Base-by-base conservation (phyloP, 2,797 vertebrate genomes). In the Xiphorhynchus erythropygius region DNA sequence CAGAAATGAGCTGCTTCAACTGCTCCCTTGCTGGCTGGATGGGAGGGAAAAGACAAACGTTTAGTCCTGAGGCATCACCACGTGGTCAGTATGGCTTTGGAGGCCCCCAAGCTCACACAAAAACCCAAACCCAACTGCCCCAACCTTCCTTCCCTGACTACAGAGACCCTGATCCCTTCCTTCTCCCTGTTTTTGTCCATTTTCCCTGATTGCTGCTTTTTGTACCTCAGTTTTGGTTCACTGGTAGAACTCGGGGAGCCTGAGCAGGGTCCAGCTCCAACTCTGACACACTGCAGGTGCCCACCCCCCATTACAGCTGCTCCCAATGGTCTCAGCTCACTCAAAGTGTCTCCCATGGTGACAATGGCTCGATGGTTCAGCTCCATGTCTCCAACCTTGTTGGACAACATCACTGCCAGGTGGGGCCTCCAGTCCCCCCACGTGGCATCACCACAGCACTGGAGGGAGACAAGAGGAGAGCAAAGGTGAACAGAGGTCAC, bases 381-480 rank as follows among this genome's bases (percentile, higher is more conserved):
- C 11, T 97, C 96, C 0, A 44, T 35, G 74, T 99, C 98, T 59
- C 98, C 98, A 2, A 95, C 97, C 81, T 98, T 98, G 94, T 99
- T 99, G 87, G 99, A 99, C 46, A 99, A 78, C 95, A 99, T 98
- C 47, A 99, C 98, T 1, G 99, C 98, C 96, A 99, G 96, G 79
- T 99, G 99, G 33, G 99, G 99, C 92, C 98, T 98, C 99, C 99
- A 99, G 96, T 99, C 98, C 27, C 98, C 99, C 98, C 98, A 99
- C 0, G 97, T 97, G 64, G 98, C 98, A 94, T 98, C 98, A 11
- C 98, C 98, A 1, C 97, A 98, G 90, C 95, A 97, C 98, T 98
- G 92, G 80, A 82, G 57, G 27, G 44, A 87, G 32, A 59, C 21
- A 55, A 53, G 60, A 83, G 49, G 13, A 62, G 28, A 75, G 37